phyloP scores from a whole-genome alignment of 2,113 vertebrate genomes.

The Thalassarche chlororhynchos region DNA sequence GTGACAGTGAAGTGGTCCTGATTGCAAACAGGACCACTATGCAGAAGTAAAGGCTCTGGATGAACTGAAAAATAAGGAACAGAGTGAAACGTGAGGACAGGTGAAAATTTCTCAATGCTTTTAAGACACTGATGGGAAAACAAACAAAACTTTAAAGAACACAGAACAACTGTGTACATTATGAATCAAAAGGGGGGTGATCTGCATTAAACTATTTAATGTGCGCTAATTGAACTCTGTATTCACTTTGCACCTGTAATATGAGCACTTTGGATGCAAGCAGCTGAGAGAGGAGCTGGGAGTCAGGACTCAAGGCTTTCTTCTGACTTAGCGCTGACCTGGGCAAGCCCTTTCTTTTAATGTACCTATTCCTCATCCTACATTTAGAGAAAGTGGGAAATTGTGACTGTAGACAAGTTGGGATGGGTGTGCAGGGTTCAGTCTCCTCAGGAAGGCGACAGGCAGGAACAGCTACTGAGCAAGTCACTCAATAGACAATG shows the following conservation, averaged over 20 bases:
- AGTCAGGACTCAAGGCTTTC: background rate
- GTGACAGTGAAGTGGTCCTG: background rate
- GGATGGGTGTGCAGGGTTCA: background rate
- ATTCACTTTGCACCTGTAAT: background rate
- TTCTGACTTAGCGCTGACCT: background rate
- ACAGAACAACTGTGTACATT: background rate
- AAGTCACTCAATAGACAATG: background rate
- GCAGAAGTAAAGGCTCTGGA: background rate
- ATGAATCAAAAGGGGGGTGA: background rate
- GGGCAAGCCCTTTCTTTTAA: background rate
- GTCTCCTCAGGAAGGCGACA: background rate
- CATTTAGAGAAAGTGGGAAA: background rate
- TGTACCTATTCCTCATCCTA: background rate
- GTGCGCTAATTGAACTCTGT: background rate
- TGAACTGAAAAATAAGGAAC: background rate
- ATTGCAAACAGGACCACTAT: background rate
- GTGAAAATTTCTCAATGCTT: background rate
- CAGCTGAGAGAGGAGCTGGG: background rate
- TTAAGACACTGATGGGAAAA: background rate
- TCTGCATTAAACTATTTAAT: background rate
- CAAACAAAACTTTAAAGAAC: background rate
- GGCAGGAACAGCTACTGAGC: fast-evolving
- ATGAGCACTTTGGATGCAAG: background rate
- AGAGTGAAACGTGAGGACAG: background rate
- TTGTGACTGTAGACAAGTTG: background rate